Percentiles rank a stretch among this genome's conserved stretches.
Evolutionary conservation across 2,797 vertebrate species (phyloP).

Genomic region (Rhinichthys osculus): DNA sequence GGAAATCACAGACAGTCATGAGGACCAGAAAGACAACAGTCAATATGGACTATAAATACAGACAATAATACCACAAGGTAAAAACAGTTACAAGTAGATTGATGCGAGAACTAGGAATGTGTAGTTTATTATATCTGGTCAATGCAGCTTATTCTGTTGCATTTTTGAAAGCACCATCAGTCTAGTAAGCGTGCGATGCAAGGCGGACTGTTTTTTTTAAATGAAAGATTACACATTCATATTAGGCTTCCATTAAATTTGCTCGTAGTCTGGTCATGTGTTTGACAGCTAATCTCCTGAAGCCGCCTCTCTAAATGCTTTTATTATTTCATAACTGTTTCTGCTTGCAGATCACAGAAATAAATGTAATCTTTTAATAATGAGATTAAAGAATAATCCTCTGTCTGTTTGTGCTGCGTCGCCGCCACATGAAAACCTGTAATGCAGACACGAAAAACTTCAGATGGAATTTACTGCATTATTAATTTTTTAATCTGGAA

Average conservation of each 20-base stretch:
- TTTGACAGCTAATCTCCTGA: constrained; percentile 21
- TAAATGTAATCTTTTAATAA: constrained; percentile 37
- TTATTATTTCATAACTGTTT: constrained; percentile 29
- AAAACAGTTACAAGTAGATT: neutral
- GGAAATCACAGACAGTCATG: too few relatives aligned
- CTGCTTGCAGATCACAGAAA: constrained; percentile 41
- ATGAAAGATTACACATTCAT: neutral
- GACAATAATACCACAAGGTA: neutral
- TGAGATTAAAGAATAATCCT: constrained; percentile 40
- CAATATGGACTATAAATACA: neutral
- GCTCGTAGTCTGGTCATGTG: neutral
- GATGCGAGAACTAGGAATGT: neutral
- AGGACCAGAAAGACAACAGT: neutral
- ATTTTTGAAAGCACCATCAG: neutral
- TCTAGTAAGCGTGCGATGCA: neutral
- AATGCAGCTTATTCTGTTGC: neutral
- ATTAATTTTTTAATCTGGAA: constrained; percentile 31
- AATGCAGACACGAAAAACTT: neutral
- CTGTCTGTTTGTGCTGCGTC: constrained; percentile 6
- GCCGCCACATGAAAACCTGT: neutral
- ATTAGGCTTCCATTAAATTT: neutral
- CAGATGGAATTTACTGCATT: neutral
- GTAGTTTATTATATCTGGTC: too few relatives aligned
- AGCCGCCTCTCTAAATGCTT: constrained; percentile 5
- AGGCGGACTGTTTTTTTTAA: neutral